These are phyloP conservation scores for Dasysyrphus tricinctus DNA, from an alignment of 2,888 invertebrate species.

Conservation along the genomic window DNA sequence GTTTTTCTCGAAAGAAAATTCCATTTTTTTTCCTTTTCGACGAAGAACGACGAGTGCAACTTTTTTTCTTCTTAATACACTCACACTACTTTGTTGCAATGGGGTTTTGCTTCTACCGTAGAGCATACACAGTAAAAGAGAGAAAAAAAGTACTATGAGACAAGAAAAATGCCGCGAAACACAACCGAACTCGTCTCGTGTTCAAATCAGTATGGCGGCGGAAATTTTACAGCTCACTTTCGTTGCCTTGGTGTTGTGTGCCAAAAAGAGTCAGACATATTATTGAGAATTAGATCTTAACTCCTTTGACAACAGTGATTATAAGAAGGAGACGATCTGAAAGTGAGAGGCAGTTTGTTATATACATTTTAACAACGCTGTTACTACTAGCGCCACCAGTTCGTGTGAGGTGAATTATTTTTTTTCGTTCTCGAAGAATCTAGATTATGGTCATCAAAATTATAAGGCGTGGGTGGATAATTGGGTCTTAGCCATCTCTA, in stretches of 20 bases:
- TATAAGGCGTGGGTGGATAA: no score
- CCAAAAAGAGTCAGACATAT: constrained; percentile 33
- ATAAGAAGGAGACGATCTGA: constrained; percentile 48
- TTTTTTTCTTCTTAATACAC: constrained; percentile 47
- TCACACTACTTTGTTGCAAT: constrained; percentile 52
- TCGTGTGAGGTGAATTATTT: constrained; percentile 8
- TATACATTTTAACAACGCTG: constrained; percentile 14
- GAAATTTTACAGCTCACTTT: constrained; percentile 40
- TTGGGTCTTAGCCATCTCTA: no score
- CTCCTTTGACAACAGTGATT: constrained; percentile 26
- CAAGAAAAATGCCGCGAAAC: constrained; percentile 47
- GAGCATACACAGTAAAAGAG: constrained; percentile 44
- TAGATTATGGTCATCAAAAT: neutral
- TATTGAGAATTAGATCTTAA: neutral
- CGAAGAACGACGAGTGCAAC: constrained; percentile 42
- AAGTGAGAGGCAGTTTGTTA: constrained; percentile 54
- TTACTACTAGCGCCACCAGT: constrained; percentile 69
- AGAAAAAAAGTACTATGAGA: constrained; percentile 34
- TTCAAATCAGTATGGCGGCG: constrained; percentile 76
- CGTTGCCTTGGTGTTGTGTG: constrained; percentile 22
- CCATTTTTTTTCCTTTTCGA: constrained; percentile 37
- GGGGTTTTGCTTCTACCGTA: constrained; percentile 30
- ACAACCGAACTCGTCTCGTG: constrained; percentile 75
- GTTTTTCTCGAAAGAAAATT: constrained; percentile 49
- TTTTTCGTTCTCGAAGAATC: constrained; percentile 17